phyloP scores from a whole-genome alignment of 2,888 invertebrate genomes.

The Priocnemis perturbator region DNA sequence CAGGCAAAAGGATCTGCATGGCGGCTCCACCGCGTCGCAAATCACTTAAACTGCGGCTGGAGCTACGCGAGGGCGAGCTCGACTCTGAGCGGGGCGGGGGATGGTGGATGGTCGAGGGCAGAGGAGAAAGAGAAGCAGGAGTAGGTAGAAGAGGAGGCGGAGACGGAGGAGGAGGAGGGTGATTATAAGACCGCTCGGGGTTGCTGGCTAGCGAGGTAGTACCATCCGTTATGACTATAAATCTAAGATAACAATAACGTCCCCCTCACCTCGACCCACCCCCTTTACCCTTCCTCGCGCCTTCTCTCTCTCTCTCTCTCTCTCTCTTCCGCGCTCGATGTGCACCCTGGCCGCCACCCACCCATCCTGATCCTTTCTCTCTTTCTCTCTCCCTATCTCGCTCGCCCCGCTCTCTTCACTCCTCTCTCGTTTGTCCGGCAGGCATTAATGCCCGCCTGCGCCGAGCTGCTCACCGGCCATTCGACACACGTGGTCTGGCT shows the following conservation, averaged over 20 bases:
- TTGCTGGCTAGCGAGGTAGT: constrained; percentile 74
- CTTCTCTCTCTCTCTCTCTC: constrained; percentile 22
- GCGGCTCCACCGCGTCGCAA: constrained; percentile 75
- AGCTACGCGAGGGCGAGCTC: constrained; percentile 66
- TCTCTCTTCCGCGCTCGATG: constrained; percentile 35
- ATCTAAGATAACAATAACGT: constrained; percentile 76
- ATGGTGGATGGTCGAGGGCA: constrained; percentile 57
- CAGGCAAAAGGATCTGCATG: constrained; percentile 75
- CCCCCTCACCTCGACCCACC: constrained; percentile 60
- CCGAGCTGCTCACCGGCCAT: constrained; percentile 64
- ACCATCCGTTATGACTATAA: constrained; percentile 76
- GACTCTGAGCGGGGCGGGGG: constrained; percentile 51
- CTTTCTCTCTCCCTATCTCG: constrained; percentile 31
- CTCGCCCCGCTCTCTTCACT: constrained; percentile 37
- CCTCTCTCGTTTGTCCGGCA: constrained; percentile 56
- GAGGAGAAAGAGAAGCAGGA: constrained; percentile 46
- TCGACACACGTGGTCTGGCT: constrained; percentile 65
- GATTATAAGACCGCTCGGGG: constrained; percentile 75
- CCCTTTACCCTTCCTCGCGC: constrained; percentile 42
- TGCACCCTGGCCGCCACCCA: constrained; percentile 30
- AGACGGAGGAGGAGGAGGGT: constrained; percentile 67
- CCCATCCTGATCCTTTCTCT: constrained; percentile 20
- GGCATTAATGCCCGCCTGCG: constrained; percentile 69
- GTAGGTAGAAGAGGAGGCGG: constrained; percentile 43
- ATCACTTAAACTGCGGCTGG: constrained; percentile 75